Evolutionary conservation across 2,113 vertebrate species (phyloP).

Genomic region (Brachypodius melanocephalos): DNA sequence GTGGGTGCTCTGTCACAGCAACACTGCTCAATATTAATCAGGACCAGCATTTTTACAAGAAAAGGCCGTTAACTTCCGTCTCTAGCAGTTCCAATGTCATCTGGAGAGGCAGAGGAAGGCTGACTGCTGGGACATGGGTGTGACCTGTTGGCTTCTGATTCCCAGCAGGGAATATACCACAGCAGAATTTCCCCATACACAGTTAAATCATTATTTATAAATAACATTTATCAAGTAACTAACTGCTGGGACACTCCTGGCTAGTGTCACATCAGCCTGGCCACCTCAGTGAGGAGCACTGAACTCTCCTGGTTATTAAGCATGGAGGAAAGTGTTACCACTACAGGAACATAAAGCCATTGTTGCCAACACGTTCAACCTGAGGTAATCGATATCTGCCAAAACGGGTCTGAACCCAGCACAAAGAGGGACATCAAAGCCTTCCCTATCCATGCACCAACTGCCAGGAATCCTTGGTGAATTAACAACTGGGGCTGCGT

Average conservation of each 20-base stretch:
- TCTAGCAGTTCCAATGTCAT: neutral
- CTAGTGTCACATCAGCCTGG: neutral
- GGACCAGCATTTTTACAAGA: neutral
- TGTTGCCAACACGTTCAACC: neutral
- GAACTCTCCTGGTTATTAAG: neutral
- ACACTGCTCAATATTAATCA: neutral
- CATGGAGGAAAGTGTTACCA: neutral
- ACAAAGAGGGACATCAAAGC: slow-evolving; percentile 11
- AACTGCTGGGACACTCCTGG: rapidly evolving
- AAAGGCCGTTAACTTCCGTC: neutral
- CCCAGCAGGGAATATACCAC: neutral
- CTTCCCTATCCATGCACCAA: neutral
- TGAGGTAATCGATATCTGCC: neutral
- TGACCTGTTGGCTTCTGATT: neutral
- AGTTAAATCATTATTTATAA: neutral
- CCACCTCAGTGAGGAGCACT: neutral
- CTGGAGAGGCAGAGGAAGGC: neutral
- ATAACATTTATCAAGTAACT: neutral
- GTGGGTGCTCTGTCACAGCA: neutral
- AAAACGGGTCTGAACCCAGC: neutral
- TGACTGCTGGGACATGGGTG: neutral
- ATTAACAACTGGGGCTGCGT: neutral
- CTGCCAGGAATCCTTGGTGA: neutral
- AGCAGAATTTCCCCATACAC: neutral
- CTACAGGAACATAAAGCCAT: neutral